Percentiles rank a stretch among this genome's conserved stretches.
Conservation (phyloP, 2,888 invertebrate genomes). For the Hemaris fuciformis region DNA sequence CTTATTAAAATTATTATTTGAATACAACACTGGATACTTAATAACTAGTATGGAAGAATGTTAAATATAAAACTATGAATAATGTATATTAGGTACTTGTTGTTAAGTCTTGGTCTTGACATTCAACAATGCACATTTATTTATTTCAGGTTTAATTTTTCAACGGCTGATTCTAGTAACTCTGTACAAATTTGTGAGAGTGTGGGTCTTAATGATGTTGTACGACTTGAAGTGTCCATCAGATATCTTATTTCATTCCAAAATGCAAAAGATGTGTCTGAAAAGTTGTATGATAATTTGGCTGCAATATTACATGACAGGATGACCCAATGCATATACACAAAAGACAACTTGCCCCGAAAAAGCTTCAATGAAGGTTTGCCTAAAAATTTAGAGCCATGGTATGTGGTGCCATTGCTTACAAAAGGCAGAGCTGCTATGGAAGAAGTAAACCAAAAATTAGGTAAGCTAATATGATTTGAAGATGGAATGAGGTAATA, state of each 20-base stretch:
- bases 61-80: no score
- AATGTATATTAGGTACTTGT: neutral
- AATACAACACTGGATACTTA: neutral
- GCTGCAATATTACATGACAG: conserved; percentile 89
- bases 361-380: conserved; percentile 86
- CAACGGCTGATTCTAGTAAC: conserved; percentile 97
- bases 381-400: conserved; percentile 84
- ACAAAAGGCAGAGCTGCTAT: conserved; percentile 89
- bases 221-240: conserved; percentile 90
- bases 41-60: no score
- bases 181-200: conserved; percentile 96
- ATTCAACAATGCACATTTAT: conserved; percentile 16
- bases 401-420: conserved; percentile 92
- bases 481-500: no score
- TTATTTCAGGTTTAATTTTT: conserved; percentile 90
- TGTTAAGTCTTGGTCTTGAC: neutral
- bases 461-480: no score
- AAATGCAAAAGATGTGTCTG: conserved; percentile 53
- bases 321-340: conserved; percentile 96
- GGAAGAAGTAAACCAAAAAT: conserved; percentile 88
- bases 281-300: conserved; percentile 66
- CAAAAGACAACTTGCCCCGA: conserved; percentile 82
- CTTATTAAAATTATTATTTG: no score
- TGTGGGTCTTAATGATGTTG: conserved; percentile 87
- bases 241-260: conserved; percentile 86